Base-by-base conservation (phyloP, 2,797 vertebrate species). In the Sus cebifrons region DNA sequence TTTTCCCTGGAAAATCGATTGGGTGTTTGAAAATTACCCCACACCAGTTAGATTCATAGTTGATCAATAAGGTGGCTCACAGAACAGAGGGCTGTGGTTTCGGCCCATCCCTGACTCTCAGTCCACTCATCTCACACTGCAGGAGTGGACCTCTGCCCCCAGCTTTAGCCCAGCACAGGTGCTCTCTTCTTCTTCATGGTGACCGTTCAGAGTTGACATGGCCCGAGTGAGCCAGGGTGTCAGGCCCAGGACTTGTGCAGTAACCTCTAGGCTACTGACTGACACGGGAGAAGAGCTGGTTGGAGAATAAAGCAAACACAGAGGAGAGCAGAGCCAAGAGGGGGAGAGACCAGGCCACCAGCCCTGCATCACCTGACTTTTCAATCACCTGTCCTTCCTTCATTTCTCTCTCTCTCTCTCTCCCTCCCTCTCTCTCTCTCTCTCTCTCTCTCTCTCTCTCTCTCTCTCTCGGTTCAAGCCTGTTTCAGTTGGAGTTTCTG, bases 81-180 rank as follows among this genome's bases (percentile, higher is more conserved):
- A 13, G 60, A 71, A 27, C 4, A 18, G 13, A 77, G 58, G 40
- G 49, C 49, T 79, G 21, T 27, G 27, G 84, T 18, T 9, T 44
- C 68, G n/a, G 25, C 32, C 71, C 49, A n/a, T 32, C 21, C 23
- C 6, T 20, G 23, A 17, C 18, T 27, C 23, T 29, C 18, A 8
- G 23, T 13, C 11, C 7, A 6, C 20, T 25, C 5, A 16, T 4
- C 21, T 32, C 44, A 2, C 1, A 36, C 4, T 64, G 32, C 32
- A 3, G 29, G 15, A 29, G 1, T 36, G 15, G 75, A 23, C 1
- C 0, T 15, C 1, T 20, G n/a, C 3, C n/a, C 64, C 73, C 0
- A 2, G 32, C 58, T 52, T 65, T 12, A 54, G 77, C 18, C 27
- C 17, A 20, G 23, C 0, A 0, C 20, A 32, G 2, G 29, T 62